Evolutionary conservation across 2,113 vertebrate genomes (phyloP), one percentile per base, ranked within the genome.

Genomic region (Rhadina sibilatrix): DNA sequence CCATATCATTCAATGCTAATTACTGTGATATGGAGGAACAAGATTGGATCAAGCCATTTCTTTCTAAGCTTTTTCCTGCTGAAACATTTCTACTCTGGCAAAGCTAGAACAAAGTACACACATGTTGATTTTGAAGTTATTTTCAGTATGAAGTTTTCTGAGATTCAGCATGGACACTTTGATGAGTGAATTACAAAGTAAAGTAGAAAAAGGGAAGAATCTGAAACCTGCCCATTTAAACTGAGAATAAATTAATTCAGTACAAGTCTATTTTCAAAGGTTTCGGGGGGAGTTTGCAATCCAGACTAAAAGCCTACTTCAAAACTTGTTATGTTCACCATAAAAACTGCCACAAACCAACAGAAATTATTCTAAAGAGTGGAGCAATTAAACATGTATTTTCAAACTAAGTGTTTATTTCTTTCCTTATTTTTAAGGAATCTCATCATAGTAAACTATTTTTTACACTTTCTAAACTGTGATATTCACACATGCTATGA

Each of bases 301-400:
- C 40, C 23, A 56, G 13, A 31, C 4, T 11, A n/a, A 85, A 82
- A 85, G 11, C 4, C 15, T 37, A 66, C 11, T 79, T 87, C 19
- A 47, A 65, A 53, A 60, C 13, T 53, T 81, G 25, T n/a, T 7
- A 28, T 1, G 0, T 2, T 40, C 8, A 27, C 5, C 9, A 9
- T 57, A 44, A 25, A 57, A 80, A 24, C 27, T 69, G 16, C 7
- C 15, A 20, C 17, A 84, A 64, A 54, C 8, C 6, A 49, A 77
- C 10, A 72, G 11, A 89, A 83, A 37, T n/a, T 30, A 10, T 15
- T 76, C 7, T 33, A 37, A 60, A 65, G 21, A 61, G 3, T 24
- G 7, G 8, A 70, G 60, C 0, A 3, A 65, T 12, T 15, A 60
- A 54, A 16, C 24, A 69, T 11, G 1, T 49, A 11, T 52, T 17